These are phyloP conservation scores for Maccullochella peelii DNA, from an alignment of 2,113 vertebrate genomes.

Conservation along the genomic window DNA sequence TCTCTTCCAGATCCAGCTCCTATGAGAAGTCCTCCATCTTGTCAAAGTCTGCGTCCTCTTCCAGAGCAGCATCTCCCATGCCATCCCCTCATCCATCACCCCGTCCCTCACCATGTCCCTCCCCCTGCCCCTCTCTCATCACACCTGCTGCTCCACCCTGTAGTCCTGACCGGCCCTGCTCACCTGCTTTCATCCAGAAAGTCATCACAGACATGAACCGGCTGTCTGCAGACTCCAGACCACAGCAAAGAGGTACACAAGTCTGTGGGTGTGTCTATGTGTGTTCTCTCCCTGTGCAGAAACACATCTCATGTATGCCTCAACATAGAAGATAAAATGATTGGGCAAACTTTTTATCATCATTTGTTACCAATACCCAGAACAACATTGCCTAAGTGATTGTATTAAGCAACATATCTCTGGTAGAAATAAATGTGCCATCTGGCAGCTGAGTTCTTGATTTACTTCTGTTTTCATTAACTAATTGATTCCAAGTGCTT, in stretches of 20 bases:
- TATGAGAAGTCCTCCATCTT: conserved; percentile 68
- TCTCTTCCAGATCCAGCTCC: conserved; percentile 66
- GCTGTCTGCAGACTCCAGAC: conserved; percentile 89
- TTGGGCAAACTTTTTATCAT: neutral
- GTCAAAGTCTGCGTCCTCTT: conserved; percentile 62
- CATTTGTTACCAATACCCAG: neutral
- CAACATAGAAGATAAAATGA: neutral
- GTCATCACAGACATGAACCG: conserved; percentile 89
- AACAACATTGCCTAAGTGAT: neutral
- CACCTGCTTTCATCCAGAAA: conserved; percentile 81
- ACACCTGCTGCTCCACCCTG: conserved; percentile 64
- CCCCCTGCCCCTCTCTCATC: conserved; percentile 74
- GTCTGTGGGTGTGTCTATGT: neutral
- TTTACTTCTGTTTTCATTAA: neutral
- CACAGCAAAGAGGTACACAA: conserved; percentile 88
- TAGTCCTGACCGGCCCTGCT: conserved; percentile 70
- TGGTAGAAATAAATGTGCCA: no score
- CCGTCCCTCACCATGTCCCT: conserved; percentile 71
- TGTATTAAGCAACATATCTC: neutral
- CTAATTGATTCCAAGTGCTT: no score
- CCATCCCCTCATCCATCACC: conserved; percentile 75
- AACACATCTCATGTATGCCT: neutral
- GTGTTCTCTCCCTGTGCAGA: neutral
- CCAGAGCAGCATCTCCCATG: conserved; percentile 64
- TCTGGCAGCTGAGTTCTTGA: neutral